Evolutionary conservation across 1,140 invertebrate species (phyloP).

Genomic region (Drosophila ambigua): DNA sequence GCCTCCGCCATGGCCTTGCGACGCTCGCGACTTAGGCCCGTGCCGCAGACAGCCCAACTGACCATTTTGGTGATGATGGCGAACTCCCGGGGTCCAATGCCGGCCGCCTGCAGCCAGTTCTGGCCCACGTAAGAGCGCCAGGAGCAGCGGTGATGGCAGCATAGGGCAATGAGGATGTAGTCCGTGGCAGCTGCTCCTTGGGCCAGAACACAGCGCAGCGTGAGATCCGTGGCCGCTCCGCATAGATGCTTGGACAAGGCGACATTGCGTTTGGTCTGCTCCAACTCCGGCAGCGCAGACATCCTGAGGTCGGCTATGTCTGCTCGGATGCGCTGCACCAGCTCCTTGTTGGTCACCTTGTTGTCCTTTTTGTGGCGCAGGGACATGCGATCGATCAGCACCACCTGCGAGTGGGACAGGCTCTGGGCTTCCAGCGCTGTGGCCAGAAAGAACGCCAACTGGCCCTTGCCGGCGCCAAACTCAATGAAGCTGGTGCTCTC

Average conservation of each 20-base stretch:
- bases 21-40: conserved; percentile 85
- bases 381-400: conserved; percentile 91
- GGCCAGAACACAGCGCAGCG: conserved; percentile 86
- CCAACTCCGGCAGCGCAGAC: conserved; percentile 85
- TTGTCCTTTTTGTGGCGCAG: conserved; percentile 93
- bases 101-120: conserved; percentile 85
- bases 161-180: conserved; percentile 91
- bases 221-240: conserved; percentile 91
- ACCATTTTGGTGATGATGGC: conserved; percentile 90
- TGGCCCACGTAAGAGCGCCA: conserved; percentile 89
- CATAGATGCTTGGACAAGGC: conserved; percentile 94
- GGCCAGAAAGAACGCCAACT: conserved; percentile 89
- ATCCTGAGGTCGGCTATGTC: conserved; percentile 90
- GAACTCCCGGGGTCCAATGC: conserved; percentile 88
- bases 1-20: conserved; percentile 75
- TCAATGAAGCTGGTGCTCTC: conserved; percentile 90
- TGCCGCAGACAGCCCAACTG: conserved; percentile 93
- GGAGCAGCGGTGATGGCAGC: conserved; percentile 93
- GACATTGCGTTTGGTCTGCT: conserved; percentile 85
- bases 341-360: conserved; percentile 85
- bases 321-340: conserved; percentile 87
- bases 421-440: conserved; percentile 85
- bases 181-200: conserved; percentile 75
- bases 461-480: conserved; percentile 94
- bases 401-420: conserved; percentile 84